These are phyloP conservation scores for Dysdera silvatica DNA, from an alignment of 1,140 invertebrate genomes.

Conservation along the genomic window DNA sequence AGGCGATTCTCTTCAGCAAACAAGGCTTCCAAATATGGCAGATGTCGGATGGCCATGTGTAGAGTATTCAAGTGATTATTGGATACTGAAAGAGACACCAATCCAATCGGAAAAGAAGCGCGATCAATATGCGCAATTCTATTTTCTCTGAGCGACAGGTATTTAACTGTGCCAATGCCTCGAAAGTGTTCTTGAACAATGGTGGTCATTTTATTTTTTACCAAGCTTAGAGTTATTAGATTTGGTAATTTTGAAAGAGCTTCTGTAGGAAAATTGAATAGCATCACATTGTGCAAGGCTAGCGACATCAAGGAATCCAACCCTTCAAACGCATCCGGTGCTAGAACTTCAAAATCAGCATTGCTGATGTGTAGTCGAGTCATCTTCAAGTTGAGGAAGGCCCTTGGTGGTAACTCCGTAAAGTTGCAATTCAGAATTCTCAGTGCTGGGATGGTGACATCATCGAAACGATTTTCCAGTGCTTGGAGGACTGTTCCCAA, in stretches of 20 bases:
- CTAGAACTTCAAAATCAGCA: constrained; percentile 1
- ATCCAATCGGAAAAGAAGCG: constrained; percentile 11
- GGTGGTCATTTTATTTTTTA: not conserved
- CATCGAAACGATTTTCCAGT: not conserved
- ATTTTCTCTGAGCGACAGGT: constrained; percentile 8
- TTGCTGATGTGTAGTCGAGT: constrained; percentile 8
- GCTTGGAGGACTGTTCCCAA: not conserved
- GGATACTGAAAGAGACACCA: constrained; percentile 11
- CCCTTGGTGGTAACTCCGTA: not conserved
- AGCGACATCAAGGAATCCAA: constrained; percentile 4
- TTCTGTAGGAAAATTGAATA: constrained; percentile 3
- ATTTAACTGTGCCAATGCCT: not conserved
- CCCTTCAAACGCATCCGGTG: constrained; percentile 16
- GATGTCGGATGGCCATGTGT: constrained; percentile 6
- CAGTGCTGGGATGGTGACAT: constrained; percentile 11
- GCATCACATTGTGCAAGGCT: constrained; percentile 8
- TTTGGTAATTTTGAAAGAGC: constrained; percentile 7
- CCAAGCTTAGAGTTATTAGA: constrained; percentile 5
- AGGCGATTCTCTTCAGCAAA: constrained; percentile 14
- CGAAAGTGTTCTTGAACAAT: not conserved
- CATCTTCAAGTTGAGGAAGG: constrained; percentile 10
- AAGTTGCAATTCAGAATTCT: constrained; percentile 7
- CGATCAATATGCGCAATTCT: not conserved
- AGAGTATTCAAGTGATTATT: constrained; percentile 4
- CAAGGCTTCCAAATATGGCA: constrained; percentile 11